Evolutionary conservation across 2,113 vertebrate genomes (phyloP).

Genomic region (Donacobius atricapilla): DNA sequence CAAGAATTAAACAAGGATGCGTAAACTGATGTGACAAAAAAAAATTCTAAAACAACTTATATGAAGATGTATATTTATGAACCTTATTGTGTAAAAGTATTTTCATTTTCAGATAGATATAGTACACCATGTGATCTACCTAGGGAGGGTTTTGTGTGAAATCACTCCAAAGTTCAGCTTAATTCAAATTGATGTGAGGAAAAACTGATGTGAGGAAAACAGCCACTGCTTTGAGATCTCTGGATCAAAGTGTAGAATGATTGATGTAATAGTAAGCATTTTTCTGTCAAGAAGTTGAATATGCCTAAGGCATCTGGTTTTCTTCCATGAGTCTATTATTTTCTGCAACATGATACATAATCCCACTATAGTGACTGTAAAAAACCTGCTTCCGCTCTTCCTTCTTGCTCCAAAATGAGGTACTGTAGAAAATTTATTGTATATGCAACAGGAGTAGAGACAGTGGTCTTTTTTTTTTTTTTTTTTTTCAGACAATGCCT

Average conservation of each 20-base stretch:
- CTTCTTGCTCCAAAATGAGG: not conserved
- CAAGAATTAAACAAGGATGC: not conserved
- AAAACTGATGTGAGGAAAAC: not conserved
- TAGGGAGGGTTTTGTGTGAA: not conserved
- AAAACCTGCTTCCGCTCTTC: not conserved
- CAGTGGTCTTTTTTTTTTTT: not conserved
- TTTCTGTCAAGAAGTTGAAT: not conserved
- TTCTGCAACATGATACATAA: not conserved
- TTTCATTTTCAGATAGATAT: not conserved
- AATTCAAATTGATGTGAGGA: not conserved
- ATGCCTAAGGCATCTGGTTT: not conserved
- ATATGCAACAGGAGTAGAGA: not conserved
- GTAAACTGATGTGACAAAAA: not conserved
- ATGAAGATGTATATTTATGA: not conserved
- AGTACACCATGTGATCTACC: not conserved
- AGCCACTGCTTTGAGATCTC: not conserved
- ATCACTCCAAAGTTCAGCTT: not conserved
- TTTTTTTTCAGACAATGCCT: slow-evolving; percentile 24
- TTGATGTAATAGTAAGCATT: not conserved
- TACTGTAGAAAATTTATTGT: not conserved
- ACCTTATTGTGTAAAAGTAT: not conserved
- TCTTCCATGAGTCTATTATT: not conserved
- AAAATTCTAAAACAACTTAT: not conserved
- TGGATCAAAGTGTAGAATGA: not conserved
- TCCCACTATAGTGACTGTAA: not conserved